These are phyloP conservation scores for Nasonia oneida DNA, from an alignment of 2,888 invertebrate genomes.

Conservation along the genomic window DNA sequence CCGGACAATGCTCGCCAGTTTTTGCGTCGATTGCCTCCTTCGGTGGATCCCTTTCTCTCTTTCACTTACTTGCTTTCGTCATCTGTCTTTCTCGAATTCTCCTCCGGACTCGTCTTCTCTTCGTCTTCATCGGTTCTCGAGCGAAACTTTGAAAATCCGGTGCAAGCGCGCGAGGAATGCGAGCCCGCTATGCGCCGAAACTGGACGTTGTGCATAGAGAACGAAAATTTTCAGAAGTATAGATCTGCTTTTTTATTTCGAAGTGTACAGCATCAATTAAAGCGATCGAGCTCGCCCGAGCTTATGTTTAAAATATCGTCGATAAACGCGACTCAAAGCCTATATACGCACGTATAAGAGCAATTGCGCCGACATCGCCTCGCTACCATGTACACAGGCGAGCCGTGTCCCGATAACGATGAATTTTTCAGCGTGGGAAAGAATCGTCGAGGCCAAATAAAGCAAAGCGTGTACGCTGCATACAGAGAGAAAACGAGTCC, in stretches of 20 bases:
- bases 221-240: neutral
- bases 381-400: neutral
- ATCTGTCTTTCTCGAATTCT: constrained; percentile 62
- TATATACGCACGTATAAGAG: neutral
- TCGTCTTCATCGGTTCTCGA: constrained; percentile 53
- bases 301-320: constrained; percentile 36
- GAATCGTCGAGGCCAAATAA: constrained; percentile 24
- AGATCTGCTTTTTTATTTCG: no score
- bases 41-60: constrained; percentile 60
- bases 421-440: constrained; percentile 58
- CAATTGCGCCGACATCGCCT: constrained; percentile 32
- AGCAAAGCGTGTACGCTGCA: neutral
- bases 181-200: neutral
- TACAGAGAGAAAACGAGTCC: neutral
- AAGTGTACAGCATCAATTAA: no score
- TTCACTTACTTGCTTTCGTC: constrained; percentile 62
- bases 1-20: constrained; percentile 77
- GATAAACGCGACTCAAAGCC: neutral
- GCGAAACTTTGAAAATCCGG: constrained; percentile 43
- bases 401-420: constrained; percentile 50
- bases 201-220: neutral
- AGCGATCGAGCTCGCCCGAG: neutral
- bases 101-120: constrained; percentile 38
- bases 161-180: constrained; percentile 30
- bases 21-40: constrained; percentile 77